A percentile compares a stretch with the other conserved stretches of the same genome.
Conservation (phyloP, 1,140 invertebrate species). For the Drosophila nigrodunni region DNA sequence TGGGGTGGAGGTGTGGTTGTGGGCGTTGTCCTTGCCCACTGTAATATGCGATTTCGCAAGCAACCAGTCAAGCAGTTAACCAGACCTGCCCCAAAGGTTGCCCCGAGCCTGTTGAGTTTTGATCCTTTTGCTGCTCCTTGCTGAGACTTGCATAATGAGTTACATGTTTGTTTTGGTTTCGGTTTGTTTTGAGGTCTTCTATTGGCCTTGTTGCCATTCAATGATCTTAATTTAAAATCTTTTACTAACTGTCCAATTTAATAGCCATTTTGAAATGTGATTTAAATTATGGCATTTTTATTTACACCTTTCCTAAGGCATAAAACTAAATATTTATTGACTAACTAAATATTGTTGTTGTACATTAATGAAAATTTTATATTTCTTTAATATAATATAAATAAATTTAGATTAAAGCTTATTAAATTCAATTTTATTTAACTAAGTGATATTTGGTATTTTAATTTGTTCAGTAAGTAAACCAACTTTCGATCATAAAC, state of each 20-base stretch:
- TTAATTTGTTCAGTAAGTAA: not conserved
- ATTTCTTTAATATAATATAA: no score
- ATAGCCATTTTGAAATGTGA: not conserved
- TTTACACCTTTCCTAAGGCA: not conserved
- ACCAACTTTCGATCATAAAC: not conserved
- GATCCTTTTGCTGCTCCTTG: constrained; percentile 34
- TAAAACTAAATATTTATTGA: no score
- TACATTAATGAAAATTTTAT: no score
- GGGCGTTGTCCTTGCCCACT: constrained; percentile 59
- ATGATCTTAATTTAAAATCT: constrained; percentile 1
- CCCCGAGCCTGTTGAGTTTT: constrained; percentile 21
- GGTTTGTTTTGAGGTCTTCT: constrained; percentile 22
- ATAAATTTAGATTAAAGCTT: no score
- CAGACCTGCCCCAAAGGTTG: constrained; percentile 8
- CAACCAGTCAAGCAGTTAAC: constrained; percentile 20
- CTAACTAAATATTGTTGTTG: no score
- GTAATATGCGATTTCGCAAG: constrained; percentile 71
- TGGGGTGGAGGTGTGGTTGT: constrained; percentile 1
- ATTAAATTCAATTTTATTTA: no score
- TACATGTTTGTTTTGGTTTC: constrained; percentile 62
- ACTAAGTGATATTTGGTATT: no score
- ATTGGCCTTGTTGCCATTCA: constrained; percentile 7
- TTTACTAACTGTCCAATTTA: not conserved
- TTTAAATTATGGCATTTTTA: not conserved
- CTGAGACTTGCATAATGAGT: constrained; percentile 78